Base-by-base conservation (phyloP, 2,888 invertebrate genomes). In the Nephrotoma flavescens region DNA sequence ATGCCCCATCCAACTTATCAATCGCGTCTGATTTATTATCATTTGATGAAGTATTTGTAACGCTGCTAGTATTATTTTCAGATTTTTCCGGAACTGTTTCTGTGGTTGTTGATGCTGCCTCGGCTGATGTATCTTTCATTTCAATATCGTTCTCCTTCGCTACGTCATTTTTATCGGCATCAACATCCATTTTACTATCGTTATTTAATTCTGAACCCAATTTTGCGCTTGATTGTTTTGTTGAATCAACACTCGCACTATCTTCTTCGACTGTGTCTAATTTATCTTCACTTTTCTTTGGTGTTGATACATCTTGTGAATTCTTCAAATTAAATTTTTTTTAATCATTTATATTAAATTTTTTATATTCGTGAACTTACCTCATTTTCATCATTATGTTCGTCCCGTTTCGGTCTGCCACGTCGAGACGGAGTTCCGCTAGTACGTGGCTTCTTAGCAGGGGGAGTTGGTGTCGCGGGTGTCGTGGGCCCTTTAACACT, bases 401-500 rank as follows among this genome's bases (percentile, higher is more conserved):
- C 86, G 41, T 57, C 45, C 88, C 90, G 91, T 47, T 91, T 90
- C 6, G 90, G 91, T 86, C 91, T 90, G 9, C 90, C 91, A 11
- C 90, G 89, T 57, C 89, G 89, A 11, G 87, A 87, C 41, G 89
- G 89, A 42, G 90, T 89, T 42, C 88, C 88, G 0, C 90, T 89
- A 41, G 89, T 87, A 52, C 90, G 89, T 83, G 91, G 88, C 88
- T 90, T 91, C 88, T 91, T 91, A 6, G 89, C 89, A 11, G 91
- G 90, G 47, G 87, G 87, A 86, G 91, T 91, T 87, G 91, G 91
- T 19, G 91, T 91, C 12, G 89, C 88, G 2, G 89, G 88, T 15
- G 89, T 89, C 84, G 89, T 87, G 41, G 89, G 89, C 85, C 91
- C 90, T 45, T 91, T 90, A 42, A 91, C 90, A 88, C 91, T 91